Conservation (phyloP, 2,888 invertebrate species). For the Drosophila quinaria region DNA sequence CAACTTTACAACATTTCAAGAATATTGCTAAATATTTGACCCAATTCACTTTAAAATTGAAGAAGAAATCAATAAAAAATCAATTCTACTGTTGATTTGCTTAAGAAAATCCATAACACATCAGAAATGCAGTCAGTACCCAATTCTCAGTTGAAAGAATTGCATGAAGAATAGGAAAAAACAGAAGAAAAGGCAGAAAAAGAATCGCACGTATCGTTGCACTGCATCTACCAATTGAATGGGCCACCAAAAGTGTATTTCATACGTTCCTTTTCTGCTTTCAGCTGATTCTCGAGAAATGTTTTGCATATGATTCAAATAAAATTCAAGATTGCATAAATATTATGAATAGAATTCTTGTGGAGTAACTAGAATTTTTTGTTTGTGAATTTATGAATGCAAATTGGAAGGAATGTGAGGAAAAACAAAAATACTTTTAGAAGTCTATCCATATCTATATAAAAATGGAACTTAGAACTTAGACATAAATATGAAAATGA, state of each 20-base stretch:
- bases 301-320: constrained; percentile 51
- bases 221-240: constrained; percentile 35
- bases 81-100: too few species aligned
- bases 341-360: constrained; percentile 35
- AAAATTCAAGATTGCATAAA: constrained; percentile 47
- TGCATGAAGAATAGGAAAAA: background rate
- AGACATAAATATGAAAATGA: too few species aligned
- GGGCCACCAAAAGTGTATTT: constrained; percentile 34
- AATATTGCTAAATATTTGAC: background rate
- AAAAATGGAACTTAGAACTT: too few species aligned
- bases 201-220: constrained; percentile 29
- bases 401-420: background rate
- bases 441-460: too few species aligned
- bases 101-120: background rate
- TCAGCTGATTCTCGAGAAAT: constrained; percentile 36
- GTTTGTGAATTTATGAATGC: background rate
- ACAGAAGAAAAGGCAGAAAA: background rate
- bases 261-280: constrained; percentile 11
- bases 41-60: background rate
- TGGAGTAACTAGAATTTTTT: constrained; percentile 2
- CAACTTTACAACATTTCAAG: background rate
- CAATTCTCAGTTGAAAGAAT: constrained; percentile 14
- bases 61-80: background rate
- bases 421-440: background rate
- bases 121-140: constrained; percentile 4